A percentile compares a stretch with the other conserved stretches of the same genome.
Evolutionary conservation across 1,140 invertebrate species (phyloP).

Genomic region (Platorchestia sp.): DNA sequence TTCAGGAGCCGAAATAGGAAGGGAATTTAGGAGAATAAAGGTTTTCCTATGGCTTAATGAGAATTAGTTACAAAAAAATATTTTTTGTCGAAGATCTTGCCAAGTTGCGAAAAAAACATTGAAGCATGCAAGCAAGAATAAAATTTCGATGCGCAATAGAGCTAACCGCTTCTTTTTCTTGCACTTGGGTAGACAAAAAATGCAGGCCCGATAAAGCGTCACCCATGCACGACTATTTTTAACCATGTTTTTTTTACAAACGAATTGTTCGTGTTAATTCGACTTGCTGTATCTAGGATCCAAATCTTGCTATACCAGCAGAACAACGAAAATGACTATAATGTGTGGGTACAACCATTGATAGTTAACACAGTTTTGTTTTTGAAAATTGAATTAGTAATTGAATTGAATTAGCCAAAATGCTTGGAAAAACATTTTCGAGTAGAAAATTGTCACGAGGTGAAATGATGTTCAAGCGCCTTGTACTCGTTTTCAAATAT

Average conservation of each 20-base stretch:
- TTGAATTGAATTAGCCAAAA: too few species aligned
- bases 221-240: neutral
- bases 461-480: too few species aligned
- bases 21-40: neutral
- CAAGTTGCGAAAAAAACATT: neutral
- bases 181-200: neutral
- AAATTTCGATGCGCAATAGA: neutral
- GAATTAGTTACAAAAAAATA: neutral
- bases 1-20: neutral
- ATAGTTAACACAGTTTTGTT: too few species aligned
- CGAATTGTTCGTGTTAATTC: neutral
- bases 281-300: neutral
- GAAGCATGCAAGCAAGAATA: neutral
- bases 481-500: too few species aligned
- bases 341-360: too few species aligned
- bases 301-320: too few species aligned
- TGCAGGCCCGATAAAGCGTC: neutral
- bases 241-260: neutral
- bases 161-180: neutral
- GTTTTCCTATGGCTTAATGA: neutral
- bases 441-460: too few species aligned
- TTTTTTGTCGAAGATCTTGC: neutral
- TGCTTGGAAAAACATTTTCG: too few species aligned
- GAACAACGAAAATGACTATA: too few species aligned
- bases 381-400: too few species aligned